phyloP scores from a whole-genome alignment of 2,888 invertebrate genomes.

The Osmoderma eremita region DNA sequence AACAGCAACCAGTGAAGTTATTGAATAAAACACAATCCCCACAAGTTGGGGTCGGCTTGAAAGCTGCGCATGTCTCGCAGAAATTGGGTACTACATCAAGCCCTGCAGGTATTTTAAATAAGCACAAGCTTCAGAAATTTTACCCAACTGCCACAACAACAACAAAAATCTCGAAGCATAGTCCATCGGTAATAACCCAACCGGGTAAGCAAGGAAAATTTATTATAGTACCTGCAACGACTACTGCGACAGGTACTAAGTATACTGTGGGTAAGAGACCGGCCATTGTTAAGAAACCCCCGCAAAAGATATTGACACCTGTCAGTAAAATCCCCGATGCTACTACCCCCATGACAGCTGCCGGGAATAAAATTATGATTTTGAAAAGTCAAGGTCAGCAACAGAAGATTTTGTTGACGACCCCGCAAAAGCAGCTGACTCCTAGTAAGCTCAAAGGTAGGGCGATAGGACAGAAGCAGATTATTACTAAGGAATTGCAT shows the following conservation, averaged over 20 bases:
- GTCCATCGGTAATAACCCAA: slow-evolving; percentile 51
- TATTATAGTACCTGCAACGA: slow-evolving; percentile 52
- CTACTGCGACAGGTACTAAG: slow-evolving; percentile 50
- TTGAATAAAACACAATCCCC: slow-evolving; percentile 49
- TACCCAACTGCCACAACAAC: slow-evolving; percentile 47
- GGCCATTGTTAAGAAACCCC: slow-evolving; percentile 62
- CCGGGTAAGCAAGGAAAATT: slow-evolving; percentile 54
- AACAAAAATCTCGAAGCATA: slow-evolving; percentile 52
- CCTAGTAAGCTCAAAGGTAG: slow-evolving; percentile 58
- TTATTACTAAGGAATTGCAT: slow-evolving; percentile 27
- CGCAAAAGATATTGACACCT: slow-evolving; percentile 56
- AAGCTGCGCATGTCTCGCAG: no score
- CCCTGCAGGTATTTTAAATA: slow-evolving; percentile 24
- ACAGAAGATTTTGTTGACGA: slow-evolving; percentile 69
- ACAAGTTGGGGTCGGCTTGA: background rate
- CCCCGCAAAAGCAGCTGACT: slow-evolving; percentile 70
- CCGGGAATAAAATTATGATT: slow-evolving; percentile 71
- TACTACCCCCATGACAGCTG: slow-evolving; percentile 52
- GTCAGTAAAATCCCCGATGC: slow-evolving; percentile 63
- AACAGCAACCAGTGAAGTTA: slow-evolving; percentile 49
- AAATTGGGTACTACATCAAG: slow-evolving; percentile 6
- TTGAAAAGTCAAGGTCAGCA: slow-evolving; percentile 72
- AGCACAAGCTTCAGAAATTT: slow-evolving; percentile 46
- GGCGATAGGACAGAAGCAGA: slow-evolving; percentile 32
- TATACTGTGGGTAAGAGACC: slow-evolving; percentile 61